phyloP scores from a whole-genome alignment of 1,140 invertebrate species.

The Scaptomyza pallida region DNA sequence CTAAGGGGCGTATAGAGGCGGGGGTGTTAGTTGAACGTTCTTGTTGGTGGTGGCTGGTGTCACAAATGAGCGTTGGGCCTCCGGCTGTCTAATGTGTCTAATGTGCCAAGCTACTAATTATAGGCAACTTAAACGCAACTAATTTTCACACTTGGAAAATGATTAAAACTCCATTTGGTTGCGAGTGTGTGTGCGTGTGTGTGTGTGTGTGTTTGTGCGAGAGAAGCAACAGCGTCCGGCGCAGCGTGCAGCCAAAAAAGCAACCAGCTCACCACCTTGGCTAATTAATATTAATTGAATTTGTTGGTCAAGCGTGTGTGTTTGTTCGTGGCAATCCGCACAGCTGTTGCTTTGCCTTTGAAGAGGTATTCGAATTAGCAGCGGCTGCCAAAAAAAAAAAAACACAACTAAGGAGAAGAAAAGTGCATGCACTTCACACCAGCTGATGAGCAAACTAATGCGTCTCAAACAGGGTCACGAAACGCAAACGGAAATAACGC shows the following conservation, averaged over 20 bases:
- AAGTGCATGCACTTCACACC: constrained; percentile 61
- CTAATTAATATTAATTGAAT: constrained; percentile 83
- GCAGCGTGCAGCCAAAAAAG: constrained; percentile 43
- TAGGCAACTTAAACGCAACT: constrained; percentile 79
- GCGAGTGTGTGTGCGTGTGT: constrained; percentile 25
- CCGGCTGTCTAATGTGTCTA: constrained; percentile 31
- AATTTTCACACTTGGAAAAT: constrained; percentile 83
- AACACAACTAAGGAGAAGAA: not conserved
- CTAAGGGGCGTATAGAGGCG: not conserved
- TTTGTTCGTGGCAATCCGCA: constrained; percentile 60
- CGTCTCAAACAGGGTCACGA: constrained; percentile 48
- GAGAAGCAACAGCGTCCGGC: constrained; percentile 61
- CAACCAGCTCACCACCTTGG: constrained; percentile 71
- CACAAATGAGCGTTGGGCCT: constrained; percentile 42
- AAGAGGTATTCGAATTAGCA: constrained; percentile 68
- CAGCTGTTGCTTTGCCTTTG: constrained; percentile 68
- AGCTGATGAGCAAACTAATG: constrained; percentile 50
- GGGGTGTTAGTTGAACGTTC: constrained; percentile 3
- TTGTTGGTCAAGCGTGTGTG: constrained; percentile 49
- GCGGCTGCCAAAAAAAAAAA: constrained; percentile 53
- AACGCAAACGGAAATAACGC: constrained; percentile 45
- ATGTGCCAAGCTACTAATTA: constrained; percentile 62
- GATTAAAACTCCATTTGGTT: constrained; percentile 82
- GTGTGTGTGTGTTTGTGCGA: constrained; percentile 6
- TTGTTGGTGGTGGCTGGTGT: constrained; percentile 31